phyloP scores from a whole-genome alignment of 2,888 invertebrate species.

The Hirtodrosophila histrioides region DNA sequence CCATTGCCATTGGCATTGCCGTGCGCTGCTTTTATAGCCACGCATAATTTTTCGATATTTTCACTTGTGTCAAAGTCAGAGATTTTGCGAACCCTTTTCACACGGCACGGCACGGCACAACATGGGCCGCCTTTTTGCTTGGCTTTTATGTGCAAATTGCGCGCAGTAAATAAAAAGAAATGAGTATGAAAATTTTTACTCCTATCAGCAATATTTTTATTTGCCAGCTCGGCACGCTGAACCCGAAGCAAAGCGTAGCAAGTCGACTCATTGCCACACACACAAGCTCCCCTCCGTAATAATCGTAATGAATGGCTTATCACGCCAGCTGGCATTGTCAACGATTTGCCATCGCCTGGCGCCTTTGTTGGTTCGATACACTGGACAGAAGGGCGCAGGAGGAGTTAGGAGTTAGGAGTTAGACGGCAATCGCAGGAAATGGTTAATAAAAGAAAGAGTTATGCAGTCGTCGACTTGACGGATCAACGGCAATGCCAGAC shows the following conservation, averaged over 20 bases:
- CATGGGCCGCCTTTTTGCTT: slow-evolving; percentile 43
- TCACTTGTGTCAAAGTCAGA: slow-evolving; percentile 66
- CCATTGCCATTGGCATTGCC: slow-evolving; percentile 35
- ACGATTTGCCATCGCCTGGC: slow-evolving; percentile 66
- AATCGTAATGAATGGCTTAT: slow-evolving; percentile 81
- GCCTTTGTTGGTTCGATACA: slow-evolving; percentile 76
- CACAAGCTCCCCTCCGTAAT: slow-evolving; percentile 56
- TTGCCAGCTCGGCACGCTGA: slow-evolving; percentile 50
- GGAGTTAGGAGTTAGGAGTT: background rate
- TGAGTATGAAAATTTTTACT: slow-evolving; percentile 80
- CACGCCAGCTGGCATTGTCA: slow-evolving; percentile 80
- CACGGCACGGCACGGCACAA: slow-evolving; percentile 45
- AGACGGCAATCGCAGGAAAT: slow-evolving; percentile 53
- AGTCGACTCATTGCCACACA: slow-evolving; percentile 8
- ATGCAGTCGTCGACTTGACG: slow-evolving; percentile 49
- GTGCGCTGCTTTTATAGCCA: slow-evolving; percentile 66
- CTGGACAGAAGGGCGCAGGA: background rate
- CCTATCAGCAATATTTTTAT: slow-evolving; percentile 77
- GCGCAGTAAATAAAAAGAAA: slow-evolving; percentile 80
- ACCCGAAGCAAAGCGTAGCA: slow-evolving; percentile 8
- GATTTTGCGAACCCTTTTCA: slow-evolving; percentile 68
- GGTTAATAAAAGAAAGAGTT: slow-evolving; percentile 78
- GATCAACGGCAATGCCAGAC: slow-evolving; percentile 37
- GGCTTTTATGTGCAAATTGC: slow-evolving; percentile 76
- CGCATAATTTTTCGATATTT: slow-evolving; percentile 76